Evolutionary conservation across 2,888 invertebrate genomes (phyloP), one percentile per base, ranked within the genome.

Genomic region (Drosophila rubida): DNA sequence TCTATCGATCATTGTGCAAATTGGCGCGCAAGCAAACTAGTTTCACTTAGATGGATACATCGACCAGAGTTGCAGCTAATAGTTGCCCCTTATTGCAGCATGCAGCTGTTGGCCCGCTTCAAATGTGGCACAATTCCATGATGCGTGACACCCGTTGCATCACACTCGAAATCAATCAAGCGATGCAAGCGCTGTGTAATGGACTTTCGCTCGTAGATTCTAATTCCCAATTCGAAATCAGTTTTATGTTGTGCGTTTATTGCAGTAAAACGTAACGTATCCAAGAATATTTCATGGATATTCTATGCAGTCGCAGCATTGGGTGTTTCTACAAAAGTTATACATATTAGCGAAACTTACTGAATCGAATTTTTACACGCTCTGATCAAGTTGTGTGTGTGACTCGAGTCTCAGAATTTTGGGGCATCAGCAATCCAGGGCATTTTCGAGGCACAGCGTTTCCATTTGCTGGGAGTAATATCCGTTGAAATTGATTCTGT

Each of bases 401-500:
- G n/a, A 32, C n/a, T 32, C 1, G 11, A n/a, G 4, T 32, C n/a
- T 32, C 1, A 11, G n/a, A 19, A 19, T 32, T 32, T 11, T n/a
- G 11, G 11, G n/a, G 11, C 0, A n/a, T 32, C 11, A 32, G 3
- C 11, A n/a, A 4, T 32, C 30, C 30, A 32, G 11, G n/a, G 30
- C 30, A 19, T 19, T 16, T 9, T 19, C 13, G 9, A 19, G 3
- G 11, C n/a, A 8, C 13, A 35, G 1, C 13, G n/a, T 94, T 77
- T 95, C 94, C 89, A 95, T 92, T 83, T 95, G 94, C 66, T 94
- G 94, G 59, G 94, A 95, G 92, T 97, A 97, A 92, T 95, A 97
- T 0, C 95, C 95, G 93, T 97, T 97, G 92, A 97, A 97, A 91
- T 97, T 96, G 91, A 97, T 93, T 89, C 97, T 87, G 74, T 91